Base-by-base conservation (phyloP, 2,888 invertebrate genomes). In the Epiblema foenella region DNA sequence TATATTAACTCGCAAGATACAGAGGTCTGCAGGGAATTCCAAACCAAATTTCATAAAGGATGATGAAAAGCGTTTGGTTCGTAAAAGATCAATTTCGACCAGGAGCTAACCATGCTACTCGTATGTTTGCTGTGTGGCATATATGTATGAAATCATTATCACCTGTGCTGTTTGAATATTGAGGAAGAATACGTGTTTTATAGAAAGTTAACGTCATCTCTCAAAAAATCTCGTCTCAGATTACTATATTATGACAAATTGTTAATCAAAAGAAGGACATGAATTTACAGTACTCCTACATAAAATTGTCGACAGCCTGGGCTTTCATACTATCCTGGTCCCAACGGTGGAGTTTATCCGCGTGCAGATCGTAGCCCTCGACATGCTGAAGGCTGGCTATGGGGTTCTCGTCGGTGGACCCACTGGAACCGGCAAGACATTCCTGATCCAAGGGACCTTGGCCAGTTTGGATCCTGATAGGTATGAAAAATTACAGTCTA, bases 281-380 rank as follows among this genome's bases (percentile, higher is more conserved):
- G 4, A 15, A 42, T 42, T 42, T 42, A 12, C 15, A 15, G 12
- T 42, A 46, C 11, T 39, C 10, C 1, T 7, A 46, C n/a, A 29
- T 29, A 10, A 24, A 18, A 18, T 18, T 9, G 15, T 46, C n/a
- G 2, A 12, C 85, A 97, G 97, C 39, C 82, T 91, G 7, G 97
- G 97, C 0, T 98, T 97, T 91, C 97, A 96, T 90, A 96, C 95
- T 84, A 96, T 98, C 77, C 94, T 96, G 74, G 97, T 98, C 1
- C 98, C 98, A 0, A 98, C 98, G 0, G 95, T 97, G 39, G 98
- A 98, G 86, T 97, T 97, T 17, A 94, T 97, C n/a, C 94, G 98
- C 10, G 97, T 98, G 82, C 95, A 97, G 82, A 95, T 94, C 79
- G 89, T 98, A 5, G 95, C 97, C 0, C 93, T 95, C 11, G 93